Evolutionary conservation across 2,113 vertebrate species (phyloP).

Genomic region (Pseudorasbora parva): DNA sequence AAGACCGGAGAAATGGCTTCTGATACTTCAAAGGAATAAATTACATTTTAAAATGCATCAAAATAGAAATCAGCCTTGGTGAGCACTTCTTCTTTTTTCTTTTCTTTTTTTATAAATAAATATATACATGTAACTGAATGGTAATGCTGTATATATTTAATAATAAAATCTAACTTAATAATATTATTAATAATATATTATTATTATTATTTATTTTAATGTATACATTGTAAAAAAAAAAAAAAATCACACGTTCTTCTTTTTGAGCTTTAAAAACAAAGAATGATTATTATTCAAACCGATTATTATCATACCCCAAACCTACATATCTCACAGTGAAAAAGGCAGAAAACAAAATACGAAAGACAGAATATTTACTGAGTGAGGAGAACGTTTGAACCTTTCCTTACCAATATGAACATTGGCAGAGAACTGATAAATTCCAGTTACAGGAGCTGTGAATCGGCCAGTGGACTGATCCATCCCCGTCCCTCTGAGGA

Average conservation of each 20-base stretch:
- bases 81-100: no score
- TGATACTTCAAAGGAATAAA: background rate
- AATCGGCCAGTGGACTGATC: slow-evolving; percentile 88
- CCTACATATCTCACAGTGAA: background rate
- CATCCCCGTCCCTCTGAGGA: slow-evolving; percentile 87
- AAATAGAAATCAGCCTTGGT: no score
- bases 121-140: no score
- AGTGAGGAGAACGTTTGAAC: background rate
- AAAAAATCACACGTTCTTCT: no score
- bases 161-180: no score
- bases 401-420: slow-evolving; percentile 73
- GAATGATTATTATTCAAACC: background rate
- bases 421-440: slow-evolving; percentile 95
- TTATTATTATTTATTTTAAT: no score
- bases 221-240: no score
- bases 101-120: no score
- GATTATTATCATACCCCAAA: background rate
- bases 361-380: slow-evolving; percentile 15
- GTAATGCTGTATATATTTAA: no score
- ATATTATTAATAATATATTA: no score
- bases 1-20: background rate
- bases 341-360: background rate
- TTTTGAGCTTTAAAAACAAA: background rate
- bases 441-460: slow-evolving; percentile 87
- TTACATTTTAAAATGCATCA: no score